Evolutionary conservation across 2,888 invertebrate genomes (phyloP).

Genomic region (Tineola bisselliella): DNA sequence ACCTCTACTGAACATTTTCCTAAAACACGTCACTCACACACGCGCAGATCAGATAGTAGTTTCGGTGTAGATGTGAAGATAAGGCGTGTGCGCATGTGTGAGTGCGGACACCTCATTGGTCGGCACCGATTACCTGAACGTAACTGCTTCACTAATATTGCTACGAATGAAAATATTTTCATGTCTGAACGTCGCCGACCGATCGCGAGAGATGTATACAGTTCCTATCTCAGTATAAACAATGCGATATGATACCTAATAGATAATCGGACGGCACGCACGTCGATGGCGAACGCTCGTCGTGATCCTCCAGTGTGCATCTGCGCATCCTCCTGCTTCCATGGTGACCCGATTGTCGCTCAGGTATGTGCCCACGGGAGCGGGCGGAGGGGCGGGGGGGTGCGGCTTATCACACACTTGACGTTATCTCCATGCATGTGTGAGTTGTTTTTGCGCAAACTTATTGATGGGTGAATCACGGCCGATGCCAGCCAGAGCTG

Average conservation of each 20-base stretch:
- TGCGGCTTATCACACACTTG: background rate
- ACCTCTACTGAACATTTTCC: conserved; percentile 1
- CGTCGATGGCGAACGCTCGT: background rate
- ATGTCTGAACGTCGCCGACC: too few species aligned
- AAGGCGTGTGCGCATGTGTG: background rate
- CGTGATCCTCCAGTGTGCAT: too few species aligned
- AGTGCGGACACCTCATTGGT: background rate
- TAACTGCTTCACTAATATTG: too few species aligned
- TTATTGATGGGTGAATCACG: background rate
- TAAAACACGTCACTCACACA: background rate
- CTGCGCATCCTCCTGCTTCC: background rate
- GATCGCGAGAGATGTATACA: too few species aligned
- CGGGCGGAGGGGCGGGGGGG: background rate
- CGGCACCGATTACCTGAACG: too few species aligned
- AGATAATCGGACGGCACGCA: too few species aligned
- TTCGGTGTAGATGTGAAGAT: background rate
- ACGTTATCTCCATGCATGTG: background rate
- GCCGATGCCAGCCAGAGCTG: background rate
- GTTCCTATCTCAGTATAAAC: too few species aligned
- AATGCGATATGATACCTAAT: too few species aligned
- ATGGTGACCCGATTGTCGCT: background rate
- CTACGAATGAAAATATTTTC: too few species aligned
- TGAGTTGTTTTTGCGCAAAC: background rate
- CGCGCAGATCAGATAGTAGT: background rate
- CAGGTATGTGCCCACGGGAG: background rate